Evolutionary conservation across 2,113 vertebrate genomes (phyloP), one percentile per base, ranked within the genome.

Genomic region (Athene cunicularia): DNA sequence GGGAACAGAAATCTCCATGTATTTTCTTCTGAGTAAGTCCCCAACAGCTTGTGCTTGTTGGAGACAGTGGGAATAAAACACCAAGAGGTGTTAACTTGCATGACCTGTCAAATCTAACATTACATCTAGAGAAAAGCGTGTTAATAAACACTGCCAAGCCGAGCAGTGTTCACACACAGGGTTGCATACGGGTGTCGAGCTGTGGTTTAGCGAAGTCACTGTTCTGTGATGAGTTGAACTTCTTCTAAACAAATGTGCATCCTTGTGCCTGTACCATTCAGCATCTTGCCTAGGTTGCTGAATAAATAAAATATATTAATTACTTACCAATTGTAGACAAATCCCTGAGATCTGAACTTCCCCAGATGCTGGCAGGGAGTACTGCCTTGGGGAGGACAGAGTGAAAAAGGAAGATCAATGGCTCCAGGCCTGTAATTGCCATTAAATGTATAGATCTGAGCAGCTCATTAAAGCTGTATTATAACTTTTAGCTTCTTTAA

Each of bases 131-230:
- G 33, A 18, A 0, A 1, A 59, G 70, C 5, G 0, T 52, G 59
- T 52, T 37, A 18, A n/a, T 43, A 6, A 59, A 14, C 77, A 0
- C 49, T 9, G 58, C 68, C 66, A 32, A 60, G 3, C 52, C 8
- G 8, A 9, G 86, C 80, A 3, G n/a, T 0, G 24, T 11, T 75
- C 9, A 3, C 63, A 9, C 1, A 2, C 41, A 4, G 33, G 33
- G 37, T 37, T 18, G 9, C 11, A 0, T 1, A 5, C 0, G 2
- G n/a, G 26, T 18, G 8, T 62, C 1, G 0, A 64, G 88, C 47
- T 0, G 0, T 4, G 33, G 11, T 9, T n/a, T 4, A 41, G 60
- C 13, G 0, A 17, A 53, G 76, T 17, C 63, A 18, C 24, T 0
- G 1, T 6, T 28, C 2, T 26, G 28, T 2, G 5, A 35, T 4